phyloP scores from a whole-genome alignment of 1,140 invertebrate species.

The Helicoverpa zea region DNA sequence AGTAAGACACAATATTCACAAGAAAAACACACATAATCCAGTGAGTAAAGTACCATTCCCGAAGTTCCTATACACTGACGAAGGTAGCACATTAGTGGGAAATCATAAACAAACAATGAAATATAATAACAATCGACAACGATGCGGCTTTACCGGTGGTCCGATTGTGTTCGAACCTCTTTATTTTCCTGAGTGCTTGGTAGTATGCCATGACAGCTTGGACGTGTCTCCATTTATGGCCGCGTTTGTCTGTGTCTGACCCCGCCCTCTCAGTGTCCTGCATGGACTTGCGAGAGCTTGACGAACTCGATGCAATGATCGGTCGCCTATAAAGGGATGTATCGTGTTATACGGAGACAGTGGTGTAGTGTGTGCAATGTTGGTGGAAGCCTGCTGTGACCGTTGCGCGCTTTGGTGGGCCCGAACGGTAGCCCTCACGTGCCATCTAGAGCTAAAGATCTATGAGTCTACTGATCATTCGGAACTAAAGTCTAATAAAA shows the following conservation, averaged over 20 bases:
- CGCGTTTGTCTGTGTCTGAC: constrained; percentile 87
- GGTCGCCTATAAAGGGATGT: constrained; percentile 83
- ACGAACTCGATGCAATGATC: constrained; percentile 83
- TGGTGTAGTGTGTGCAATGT: constrained; percentile 63
- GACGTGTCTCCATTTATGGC: constrained; percentile 94
- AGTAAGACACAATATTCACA: constrained; percentile 78
- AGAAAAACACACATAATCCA: constrained; percentile 79
- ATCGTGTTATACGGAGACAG: constrained; percentile 72
- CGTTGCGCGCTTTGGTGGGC: constrained; percentile 49
- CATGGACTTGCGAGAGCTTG: constrained; percentile 79
- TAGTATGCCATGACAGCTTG: constrained; percentile 95
- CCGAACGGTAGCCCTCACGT: constrained; percentile 3
- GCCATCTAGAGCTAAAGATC: constrained; percentile 18
- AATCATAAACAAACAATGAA: constrained; percentile 78
- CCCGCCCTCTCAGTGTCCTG: constrained; percentile 72
- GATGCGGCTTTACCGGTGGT: constrained; percentile 75
- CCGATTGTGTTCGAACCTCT: constrained; percentile 89
- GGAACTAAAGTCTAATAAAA: constrained; percentile 29
- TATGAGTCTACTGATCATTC: constrained; percentile 44
- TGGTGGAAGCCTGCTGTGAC: constrained; percentile 53
- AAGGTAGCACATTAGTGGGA: constrained; percentile 79
- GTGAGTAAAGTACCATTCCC: constrained; percentile 73
- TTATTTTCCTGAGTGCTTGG: constrained; percentile 94
- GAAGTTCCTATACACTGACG: constrained; percentile 81
- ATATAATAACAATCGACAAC: constrained; percentile 74